A percentile compares a stretch with the other conserved stretches of the same genome.
These are phyloP conservation scores for Drosophila setosimentum DNA, from an alignment of 2,888 invertebrate genomes.

Conservation along the genomic window DNA sequence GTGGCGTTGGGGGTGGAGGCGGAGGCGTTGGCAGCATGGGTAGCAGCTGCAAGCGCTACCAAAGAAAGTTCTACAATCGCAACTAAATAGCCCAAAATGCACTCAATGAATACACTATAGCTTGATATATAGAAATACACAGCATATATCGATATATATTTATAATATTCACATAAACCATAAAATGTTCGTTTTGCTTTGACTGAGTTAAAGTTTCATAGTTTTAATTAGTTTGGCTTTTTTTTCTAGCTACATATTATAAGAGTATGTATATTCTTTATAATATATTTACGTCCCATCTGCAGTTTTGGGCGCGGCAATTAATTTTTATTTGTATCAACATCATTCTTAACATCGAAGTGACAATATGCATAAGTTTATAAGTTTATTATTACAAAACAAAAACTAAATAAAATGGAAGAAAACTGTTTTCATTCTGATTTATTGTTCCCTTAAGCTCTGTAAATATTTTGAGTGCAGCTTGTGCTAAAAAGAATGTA, in stretches of 20 bases:
- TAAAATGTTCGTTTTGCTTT: constrained; percentile 73
- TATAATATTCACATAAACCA: constrained; percentile 34
- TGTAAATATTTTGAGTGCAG: constrained; percentile 69
- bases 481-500: constrained; percentile 20
- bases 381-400: constrained; percentile 17
- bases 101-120: constrained; percentile 4
- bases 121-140: constrained; percentile 10
- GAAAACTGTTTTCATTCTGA: constrained; percentile 16
- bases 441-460: constrained; percentile 22
- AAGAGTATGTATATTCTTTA: constrained; percentile 6
- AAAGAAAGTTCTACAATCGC: constrained; percentile 84
- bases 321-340: neutral
- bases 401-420: neutral
- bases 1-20: constrained; percentile 29
- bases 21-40: constrained; percentile 74
- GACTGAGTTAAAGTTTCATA: constrained; percentile 75
- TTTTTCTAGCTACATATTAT: constrained; percentile 11
- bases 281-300: constrained; percentile 17
- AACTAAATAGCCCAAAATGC: constrained; percentile 51
- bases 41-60: constrained; percentile 83
- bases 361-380: constrained; percentile 36
- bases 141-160: constrained; percentile 5
- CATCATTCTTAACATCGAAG: constrained; percentile 18
- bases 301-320: constrained; percentile 34
- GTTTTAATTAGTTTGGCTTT: constrained; percentile 43